Evolutionary conservation across 2,113 vertebrate species (phyloP), one percentile per base, ranked within the genome.

Genomic region (Ammodytes marinus): DNA sequence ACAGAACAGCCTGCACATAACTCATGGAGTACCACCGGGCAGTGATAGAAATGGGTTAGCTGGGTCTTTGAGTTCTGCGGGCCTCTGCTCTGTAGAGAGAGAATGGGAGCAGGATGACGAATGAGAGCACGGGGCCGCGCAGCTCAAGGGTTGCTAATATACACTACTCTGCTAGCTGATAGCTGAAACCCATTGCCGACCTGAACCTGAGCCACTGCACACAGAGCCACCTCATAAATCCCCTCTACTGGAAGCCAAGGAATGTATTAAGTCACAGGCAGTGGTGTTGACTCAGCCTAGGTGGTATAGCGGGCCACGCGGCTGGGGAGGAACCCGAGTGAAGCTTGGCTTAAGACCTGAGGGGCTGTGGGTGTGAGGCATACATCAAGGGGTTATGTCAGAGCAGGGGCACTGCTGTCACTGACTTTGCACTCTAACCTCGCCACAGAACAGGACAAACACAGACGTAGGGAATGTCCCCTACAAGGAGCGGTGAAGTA

Each of bases 241-340:
- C 84, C 85, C 64, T 63, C 76, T 2, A 9, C 75, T 88, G 86
- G 87, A 84, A 64, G 84, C 73, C 6, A 63, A 86, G 83, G 80
- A 87, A 89, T 86, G 86, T 53, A 90, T 91, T 73, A 90, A 90
- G 90, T 92, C 90, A 81, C 75, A 69, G 64, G 85, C 66, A 63
- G 84, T 1, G 6, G 57, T 83, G 87, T 88, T 89, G 89, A 90
- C 87, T 88, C 86, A 77, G 69, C 83, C 77, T 88, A 89, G 88
- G 90, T 91, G 90, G 91, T 79, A 87, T 49, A 66, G 64, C 86
- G 37, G 85, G 80, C 86, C 89, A 90, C 85, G 71, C 8, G 42
- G 87, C 61, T 42, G 43, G 53, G 63, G 61, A 88, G 60, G 58
- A 80, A 80, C 71, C 79, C 37, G 54, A 89, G 73, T 49, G 52